A percentile compares a stretch with the other conserved stretches of the same genome.
Evolutionary conservation across 2,797 vertebrate species (phyloP).

Genomic region (Lepilemur septentrionalis): DNA sequence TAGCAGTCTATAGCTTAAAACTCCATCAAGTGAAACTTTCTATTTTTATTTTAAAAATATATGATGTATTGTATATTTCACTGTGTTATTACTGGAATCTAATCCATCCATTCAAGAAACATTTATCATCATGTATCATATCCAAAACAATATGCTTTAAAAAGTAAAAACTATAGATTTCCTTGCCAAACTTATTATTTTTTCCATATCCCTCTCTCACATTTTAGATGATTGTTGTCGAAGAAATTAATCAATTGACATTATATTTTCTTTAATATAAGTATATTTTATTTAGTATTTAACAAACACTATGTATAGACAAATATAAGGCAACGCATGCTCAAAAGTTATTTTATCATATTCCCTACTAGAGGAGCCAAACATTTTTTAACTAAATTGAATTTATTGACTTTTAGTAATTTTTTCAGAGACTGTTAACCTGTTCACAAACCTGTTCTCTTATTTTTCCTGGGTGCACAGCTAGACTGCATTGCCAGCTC

Average conservation of each 20-base stretch:
- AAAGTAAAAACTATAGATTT: not conserved
- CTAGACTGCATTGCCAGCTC: no score
- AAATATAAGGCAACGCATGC: not conserved
- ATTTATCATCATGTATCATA: not conserved
- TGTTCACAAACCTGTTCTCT: not conserved
- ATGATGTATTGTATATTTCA: not conserved
- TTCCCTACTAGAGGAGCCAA: not conserved
- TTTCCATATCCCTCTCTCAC: not conserved
- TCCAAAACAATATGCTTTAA: not conserved
- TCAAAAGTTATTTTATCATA: not conserved
- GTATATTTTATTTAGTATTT: not conserved
- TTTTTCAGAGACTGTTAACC: not conserved
- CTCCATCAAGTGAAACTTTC: not conserved
- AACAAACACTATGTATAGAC: not conserved
- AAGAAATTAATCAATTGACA: not conserved
- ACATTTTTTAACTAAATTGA: not conserved
- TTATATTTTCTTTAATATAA: not conserved
- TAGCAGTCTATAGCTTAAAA: not conserved
- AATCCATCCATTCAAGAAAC: not conserved
- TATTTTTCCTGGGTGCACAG: not conserved
- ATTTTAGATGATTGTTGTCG: not conserved
- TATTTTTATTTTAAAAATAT: not conserved
- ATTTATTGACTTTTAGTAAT: not conserved
- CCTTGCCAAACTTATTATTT: not conserved
- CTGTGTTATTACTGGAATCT: not conserved